A percentile compares a stretch with the other conserved stretches of the same genome.
These are phyloP conservation scores for Oscheius sp. DNA, from an alignment of 2,888 invertebrate species.

Conservation along the genomic window DNA sequence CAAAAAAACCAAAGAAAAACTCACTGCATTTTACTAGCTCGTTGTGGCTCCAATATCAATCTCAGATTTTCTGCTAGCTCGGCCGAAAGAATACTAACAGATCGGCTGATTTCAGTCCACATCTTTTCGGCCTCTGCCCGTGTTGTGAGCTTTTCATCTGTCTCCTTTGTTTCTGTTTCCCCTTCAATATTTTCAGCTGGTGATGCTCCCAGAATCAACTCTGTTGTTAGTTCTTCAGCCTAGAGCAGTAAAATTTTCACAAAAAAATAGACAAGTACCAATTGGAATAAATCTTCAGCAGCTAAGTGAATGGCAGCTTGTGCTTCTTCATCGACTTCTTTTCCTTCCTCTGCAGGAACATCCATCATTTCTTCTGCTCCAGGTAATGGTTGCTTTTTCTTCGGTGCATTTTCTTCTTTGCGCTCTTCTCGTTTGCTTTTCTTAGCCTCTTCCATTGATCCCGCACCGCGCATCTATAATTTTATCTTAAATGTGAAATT, in stretches of 20 bases:
- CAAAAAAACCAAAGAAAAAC: conserved; percentile 25
- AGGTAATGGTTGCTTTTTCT: conserved; percentile 41
- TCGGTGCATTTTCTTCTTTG: conserved; percentile 39
- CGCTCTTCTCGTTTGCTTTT: conserved; percentile 49
- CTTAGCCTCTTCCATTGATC: conserved; percentile 66
- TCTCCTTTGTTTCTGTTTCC: background rate
- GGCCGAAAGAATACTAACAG: conserved; percentile 79
- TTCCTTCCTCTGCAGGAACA: conserved; percentile 11
- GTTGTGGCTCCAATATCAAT: conserved; percentile 93
- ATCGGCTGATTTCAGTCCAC: conserved; percentile 64
- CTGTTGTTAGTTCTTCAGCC: conserved; percentile 49
- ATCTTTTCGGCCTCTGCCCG: conserved; percentile 42
- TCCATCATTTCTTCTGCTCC: conserved; percentile 40
- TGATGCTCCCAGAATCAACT: conserved; percentile 40
- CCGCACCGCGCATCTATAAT: conserved; percentile 53
- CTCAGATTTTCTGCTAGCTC: conserved; percentile 92
- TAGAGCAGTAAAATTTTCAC: conserved; percentile 14
- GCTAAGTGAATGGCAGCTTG: conserved; percentile 52
- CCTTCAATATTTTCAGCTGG: conserved; percentile 21
- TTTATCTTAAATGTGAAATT: background rate
- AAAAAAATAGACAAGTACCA: conserved; percentile 36
- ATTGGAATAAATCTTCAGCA: conserved; percentile 45
- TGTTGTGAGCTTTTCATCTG: conserved; percentile 13
- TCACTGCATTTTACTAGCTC: conserved; percentile 85
- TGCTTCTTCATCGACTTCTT: conserved; percentile 39